Evolutionary conservation across 2,888 invertebrate species (phyloP).

Genomic region (Athalia cordata): DNA sequence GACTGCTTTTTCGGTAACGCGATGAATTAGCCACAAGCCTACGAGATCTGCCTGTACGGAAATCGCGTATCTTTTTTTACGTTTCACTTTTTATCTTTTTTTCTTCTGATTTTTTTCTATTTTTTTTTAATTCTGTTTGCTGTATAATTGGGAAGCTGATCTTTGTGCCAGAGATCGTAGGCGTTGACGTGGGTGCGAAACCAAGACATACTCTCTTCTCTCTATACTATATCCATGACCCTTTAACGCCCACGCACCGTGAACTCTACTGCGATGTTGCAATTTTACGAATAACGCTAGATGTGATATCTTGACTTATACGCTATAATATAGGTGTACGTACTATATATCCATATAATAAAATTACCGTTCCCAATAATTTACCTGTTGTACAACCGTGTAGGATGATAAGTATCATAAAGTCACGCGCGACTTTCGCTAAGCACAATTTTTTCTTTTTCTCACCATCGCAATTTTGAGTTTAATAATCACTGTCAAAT

Average conservation of each 20-base stretch:
- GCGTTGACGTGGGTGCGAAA: conserved; percentile 16
- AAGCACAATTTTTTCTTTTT: too few species aligned
- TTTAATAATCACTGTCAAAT: too few species aligned
- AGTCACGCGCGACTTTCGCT: too few species aligned
- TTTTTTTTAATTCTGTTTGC: neutral
- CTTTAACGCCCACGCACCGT: conserved; percentile 8
- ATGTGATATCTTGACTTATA: neutral
- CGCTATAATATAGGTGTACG: too few species aligned
- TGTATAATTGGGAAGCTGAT: conserved; percentile 37
- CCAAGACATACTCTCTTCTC: conserved; percentile 8
- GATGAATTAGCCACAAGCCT: too few species aligned
- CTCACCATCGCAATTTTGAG: too few species aligned
- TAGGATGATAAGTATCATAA: too few species aligned
- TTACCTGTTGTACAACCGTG: too few species aligned
- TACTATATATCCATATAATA: too few species aligned
- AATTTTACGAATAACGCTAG: conserved; percentile 14
- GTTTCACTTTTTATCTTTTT: neutral
- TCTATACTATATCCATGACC: conserved; percentile 18
- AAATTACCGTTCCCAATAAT: too few species aligned
- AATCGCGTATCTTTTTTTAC: neutral
- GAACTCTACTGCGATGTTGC: conserved; percentile 25
- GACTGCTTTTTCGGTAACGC: too few species aligned
- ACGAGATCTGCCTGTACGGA: too few species aligned
- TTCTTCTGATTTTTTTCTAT: neutral
- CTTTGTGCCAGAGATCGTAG: conserved; percentile 25